phyloP scores from a whole-genome alignment of 2,888 invertebrate species.

The Anagyrus pseudococci region DNA sequence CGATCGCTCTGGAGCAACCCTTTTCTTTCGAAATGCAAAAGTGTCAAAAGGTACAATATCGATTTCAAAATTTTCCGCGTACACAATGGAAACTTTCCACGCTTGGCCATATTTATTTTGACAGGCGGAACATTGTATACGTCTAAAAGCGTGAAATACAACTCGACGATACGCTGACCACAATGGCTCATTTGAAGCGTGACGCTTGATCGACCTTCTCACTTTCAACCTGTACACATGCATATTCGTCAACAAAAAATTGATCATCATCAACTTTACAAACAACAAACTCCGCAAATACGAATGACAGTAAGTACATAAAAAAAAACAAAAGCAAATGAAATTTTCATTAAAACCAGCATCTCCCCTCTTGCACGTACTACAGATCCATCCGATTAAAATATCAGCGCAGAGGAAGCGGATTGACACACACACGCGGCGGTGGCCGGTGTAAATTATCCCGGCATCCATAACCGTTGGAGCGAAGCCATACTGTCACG shows the following conservation, averaged over 20 bases:
- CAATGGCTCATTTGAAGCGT: background rate
- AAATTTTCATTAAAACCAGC: background rate
- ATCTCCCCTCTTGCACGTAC: background rate
- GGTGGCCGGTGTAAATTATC: background rate
- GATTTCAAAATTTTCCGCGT: background rate
- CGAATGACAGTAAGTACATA: background rate
- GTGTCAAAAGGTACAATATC: too few relatives aligned
- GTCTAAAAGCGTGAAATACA: background rate
- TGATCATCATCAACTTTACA: background rate
- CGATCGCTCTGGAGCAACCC: background rate
- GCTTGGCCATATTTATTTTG: background rate
- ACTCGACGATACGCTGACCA: background rate
- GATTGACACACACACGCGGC: slow-evolving; percentile 6
- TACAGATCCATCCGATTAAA: slow-evolving; percentile 13
- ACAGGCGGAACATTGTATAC: background rate
- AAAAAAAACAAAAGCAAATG: background rate
- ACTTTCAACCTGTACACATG: background rate
- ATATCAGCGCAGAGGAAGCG: slow-evolving; percentile 21
- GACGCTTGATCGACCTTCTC: background rate
- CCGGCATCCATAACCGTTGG: background rate
- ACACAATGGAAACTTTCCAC: background rate
- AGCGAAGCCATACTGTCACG: background rate
- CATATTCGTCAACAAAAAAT: too few relatives aligned
- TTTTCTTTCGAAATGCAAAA: background rate
- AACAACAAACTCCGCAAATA: background rate